Evolutionary conservation across 2,888 invertebrate species (phyloP).

Genomic region (Drosophila paucipuncta): DNA sequence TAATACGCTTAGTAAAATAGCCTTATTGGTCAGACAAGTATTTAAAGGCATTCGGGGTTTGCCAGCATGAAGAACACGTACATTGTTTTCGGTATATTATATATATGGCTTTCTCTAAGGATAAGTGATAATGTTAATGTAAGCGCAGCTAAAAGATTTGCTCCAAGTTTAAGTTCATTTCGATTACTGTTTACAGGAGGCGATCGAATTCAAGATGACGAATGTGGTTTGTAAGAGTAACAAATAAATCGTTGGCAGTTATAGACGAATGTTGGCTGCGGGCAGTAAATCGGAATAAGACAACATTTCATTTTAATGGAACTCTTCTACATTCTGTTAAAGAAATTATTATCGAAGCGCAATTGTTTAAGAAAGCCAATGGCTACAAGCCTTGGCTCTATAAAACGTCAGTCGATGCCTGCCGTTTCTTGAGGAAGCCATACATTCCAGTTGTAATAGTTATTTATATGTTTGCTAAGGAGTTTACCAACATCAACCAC

Average conservation of each 20-base stretch:
- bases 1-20: too few species aligned
- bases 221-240: too few species aligned
- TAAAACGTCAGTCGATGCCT: neutral
- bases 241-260: too few species aligned
- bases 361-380: slow-evolving; percentile 21
- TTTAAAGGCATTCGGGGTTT: neutral
- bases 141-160: neutral
- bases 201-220: too few species aligned
- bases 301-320: too few species aligned
- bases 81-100: neutral
- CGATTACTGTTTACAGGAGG: too few species aligned
- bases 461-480: too few species aligned
- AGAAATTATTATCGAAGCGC: neutral
- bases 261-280: too few species aligned
- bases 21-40: neutral
- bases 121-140: neutral
- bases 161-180: too few species aligned
- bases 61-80: neutral
- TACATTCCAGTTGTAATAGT: neutral
- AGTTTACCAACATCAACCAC: neutral
- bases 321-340: too few species aligned
- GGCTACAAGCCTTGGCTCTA: slow-evolving; percentile 31
- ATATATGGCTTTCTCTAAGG: neutral
- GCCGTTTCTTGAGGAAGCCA: neutral
- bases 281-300: too few species aligned